phyloP scores from a whole-genome alignment of 64 coral and sea anemone genomes.

The Dendrophyllia cribrosa region DNA sequence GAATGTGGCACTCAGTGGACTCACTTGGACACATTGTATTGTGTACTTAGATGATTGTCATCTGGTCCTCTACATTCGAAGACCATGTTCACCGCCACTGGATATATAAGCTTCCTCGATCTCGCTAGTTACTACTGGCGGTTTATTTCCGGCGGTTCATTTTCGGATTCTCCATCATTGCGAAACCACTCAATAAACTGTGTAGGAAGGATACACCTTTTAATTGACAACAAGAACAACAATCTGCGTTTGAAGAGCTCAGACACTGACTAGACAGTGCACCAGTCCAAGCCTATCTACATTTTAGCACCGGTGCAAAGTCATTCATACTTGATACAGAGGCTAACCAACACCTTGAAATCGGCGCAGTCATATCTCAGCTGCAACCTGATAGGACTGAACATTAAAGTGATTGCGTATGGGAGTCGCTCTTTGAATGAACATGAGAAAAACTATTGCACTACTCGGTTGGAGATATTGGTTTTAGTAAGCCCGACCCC shows the following conservation, averaged over 20 bases:
- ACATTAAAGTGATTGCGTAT: constrained; percentile 45
- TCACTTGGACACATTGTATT: neutral
- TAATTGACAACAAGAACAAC: constrained; percentile 23
- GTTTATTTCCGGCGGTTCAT: neutral
- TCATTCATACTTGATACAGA: constrained; percentile 47
- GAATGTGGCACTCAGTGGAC: neutral
- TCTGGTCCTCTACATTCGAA: neutral
- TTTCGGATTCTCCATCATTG: constrained; percentile 51
- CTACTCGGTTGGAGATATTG: constrained; percentile 50
- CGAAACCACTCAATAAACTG: constrained; percentile 29
- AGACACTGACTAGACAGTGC: constrained; percentile 2
- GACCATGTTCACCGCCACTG: neutral
- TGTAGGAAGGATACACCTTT: constrained; percentile 1
- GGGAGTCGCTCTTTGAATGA: constrained; percentile 52
- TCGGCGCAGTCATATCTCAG: constrained; percentile 51
- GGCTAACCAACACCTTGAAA: constrained; percentile 3
- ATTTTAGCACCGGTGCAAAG: constrained; percentile 3
- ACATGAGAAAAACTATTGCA: constrained; percentile 62
- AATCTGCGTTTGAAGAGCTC: constrained; percentile 27
- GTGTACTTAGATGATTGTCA: constrained; percentile 13
- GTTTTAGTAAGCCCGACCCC: neutral
- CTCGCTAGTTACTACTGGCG: neutral
- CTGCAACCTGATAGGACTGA: constrained; percentile 53
- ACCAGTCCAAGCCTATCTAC: constrained; percentile 35
- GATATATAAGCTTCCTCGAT: neutral